Conservation (phyloP, 2,113 vertebrate genomes). For the Anoura caudifer region DNA sequence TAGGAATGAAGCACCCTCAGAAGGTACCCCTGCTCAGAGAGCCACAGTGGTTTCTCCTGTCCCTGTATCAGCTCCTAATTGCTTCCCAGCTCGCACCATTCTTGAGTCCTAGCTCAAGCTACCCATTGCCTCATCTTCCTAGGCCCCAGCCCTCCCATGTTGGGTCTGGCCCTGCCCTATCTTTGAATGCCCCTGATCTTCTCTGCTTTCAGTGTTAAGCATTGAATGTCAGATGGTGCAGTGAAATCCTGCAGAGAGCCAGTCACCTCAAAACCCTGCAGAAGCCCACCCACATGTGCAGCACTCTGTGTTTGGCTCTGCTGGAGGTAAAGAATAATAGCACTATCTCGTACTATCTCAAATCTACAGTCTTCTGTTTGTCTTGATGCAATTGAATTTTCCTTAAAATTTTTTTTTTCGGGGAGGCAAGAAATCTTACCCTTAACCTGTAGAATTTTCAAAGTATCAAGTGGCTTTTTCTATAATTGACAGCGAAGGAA, state of each 20-base stretch:
- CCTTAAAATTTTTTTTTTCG: background rate
- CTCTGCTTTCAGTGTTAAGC: background rate
- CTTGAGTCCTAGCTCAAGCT: background rate
- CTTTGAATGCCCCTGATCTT: background rate
- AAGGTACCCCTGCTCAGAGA: background rate
- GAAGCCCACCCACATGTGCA: background rate
- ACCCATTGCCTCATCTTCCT: background rate
- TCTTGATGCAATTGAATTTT: background rate
- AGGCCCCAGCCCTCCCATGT: background rate
- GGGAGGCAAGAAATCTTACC: background rate
- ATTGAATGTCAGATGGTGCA: background rate
- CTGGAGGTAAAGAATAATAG: background rate
- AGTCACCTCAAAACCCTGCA: background rate
- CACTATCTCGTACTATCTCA: background rate
- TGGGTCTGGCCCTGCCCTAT: background rate
- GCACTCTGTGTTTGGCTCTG: background rate
- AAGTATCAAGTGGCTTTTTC: background rate
- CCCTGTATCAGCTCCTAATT: background rate
- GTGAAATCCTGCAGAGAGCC: background rate
- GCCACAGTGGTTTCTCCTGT: background rate
- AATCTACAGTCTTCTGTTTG: background rate
- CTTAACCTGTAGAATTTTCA: background rate
- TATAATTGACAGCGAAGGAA: background rate
- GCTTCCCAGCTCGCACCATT: background rate
- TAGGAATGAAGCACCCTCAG: background rate